Conservation (phyloP, 92 coral and sea anemone species). For the Porites cylindrica region DNA sequence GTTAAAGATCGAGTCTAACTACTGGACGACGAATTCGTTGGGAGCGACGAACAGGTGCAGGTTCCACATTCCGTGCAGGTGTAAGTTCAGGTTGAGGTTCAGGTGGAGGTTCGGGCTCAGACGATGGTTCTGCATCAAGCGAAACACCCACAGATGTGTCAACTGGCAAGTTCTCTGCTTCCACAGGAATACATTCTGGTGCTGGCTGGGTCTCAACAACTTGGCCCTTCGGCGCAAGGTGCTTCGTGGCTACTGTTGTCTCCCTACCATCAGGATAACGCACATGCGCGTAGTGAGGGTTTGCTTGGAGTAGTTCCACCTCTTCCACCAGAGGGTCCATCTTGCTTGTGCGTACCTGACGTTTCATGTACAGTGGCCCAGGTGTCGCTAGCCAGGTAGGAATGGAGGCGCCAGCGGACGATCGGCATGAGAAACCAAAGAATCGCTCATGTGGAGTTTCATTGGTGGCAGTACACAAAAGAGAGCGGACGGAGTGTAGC, state of each 20-base stretch:
- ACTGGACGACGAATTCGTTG: constrained; percentile 40
- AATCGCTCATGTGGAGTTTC: no score
- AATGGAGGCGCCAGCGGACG: no score
- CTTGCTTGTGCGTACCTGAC: no score
- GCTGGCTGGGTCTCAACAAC: not conserved
- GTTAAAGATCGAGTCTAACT: constrained; percentile 50
- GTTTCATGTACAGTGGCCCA: no score
- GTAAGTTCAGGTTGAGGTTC: not conserved
- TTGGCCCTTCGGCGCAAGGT: constrained; percentile 47
- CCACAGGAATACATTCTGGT: constrained; percentile 1
- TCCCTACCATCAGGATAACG: no score
- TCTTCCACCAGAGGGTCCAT: no score
- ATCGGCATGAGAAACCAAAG: no score
- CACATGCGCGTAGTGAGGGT: no score
- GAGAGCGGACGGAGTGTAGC: no score
- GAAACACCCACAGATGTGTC: constrained; percentile 15
- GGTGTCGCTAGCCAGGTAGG: no score
- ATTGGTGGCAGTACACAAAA: no score
- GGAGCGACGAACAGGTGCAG: constrained; percentile 39
- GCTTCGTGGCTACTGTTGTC: not conserved
- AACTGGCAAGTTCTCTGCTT: constrained; percentile 10
- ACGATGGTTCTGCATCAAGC: not conserved
- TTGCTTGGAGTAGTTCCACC: no score
- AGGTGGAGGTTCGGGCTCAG: not conserved
- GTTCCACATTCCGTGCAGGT: constrained; percentile 2